A percentile compares a stretch with the other conserved stretches of the same genome.
Conservation (phyloP, 2,888 invertebrate genomes). For the Phyllotreta cruciferae region DNA sequence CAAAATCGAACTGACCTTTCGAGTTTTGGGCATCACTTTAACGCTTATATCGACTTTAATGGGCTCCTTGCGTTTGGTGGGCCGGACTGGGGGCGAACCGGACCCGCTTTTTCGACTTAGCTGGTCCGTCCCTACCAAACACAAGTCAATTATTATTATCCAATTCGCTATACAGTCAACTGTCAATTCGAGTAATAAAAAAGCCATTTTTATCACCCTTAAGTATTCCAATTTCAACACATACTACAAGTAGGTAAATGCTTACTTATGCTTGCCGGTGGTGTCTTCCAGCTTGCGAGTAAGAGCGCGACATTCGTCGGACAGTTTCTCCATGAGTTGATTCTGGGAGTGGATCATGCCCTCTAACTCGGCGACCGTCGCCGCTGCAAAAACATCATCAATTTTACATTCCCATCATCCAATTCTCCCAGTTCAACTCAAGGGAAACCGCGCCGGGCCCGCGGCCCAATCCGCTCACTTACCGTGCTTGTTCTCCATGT, state of each 20-base stretch:
- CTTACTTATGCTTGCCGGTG: slow-evolving; percentile 88
- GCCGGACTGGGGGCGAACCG: slow-evolving; percentile 60
- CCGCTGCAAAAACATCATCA: slow-evolving; percentile 69
- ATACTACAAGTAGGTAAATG: slow-evolving; percentile 35
- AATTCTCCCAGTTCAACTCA: slow-evolving; percentile 57
- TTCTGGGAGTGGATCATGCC: slow-evolving; percentile 89
- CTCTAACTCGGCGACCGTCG: slow-evolving; percentile 89
- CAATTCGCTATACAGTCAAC: slow-evolving; percentile 16
- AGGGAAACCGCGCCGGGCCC: slow-evolving; percentile 45
- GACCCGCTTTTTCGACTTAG: slow-evolving; percentile 59
- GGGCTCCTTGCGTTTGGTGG: slow-evolving; percentile 68
- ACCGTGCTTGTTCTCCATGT: slow-evolving; percentile 87
- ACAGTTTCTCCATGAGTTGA: slow-evolving; percentile 92
- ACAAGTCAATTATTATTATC: slow-evolving; percentile 50
- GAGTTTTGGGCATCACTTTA: slow-evolving; percentile 72
- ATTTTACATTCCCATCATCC: slow-evolving; percentile 17
- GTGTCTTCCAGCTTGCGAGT: slow-evolving; percentile 90
- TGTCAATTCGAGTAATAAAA: no score
- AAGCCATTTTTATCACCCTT: no score
- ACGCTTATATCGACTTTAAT: slow-evolving; percentile 82
- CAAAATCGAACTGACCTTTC: slow-evolving; percentile 57
- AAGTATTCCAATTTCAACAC: not conserved
- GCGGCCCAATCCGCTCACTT: slow-evolving; percentile 48
- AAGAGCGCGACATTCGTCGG: slow-evolving; percentile 86
- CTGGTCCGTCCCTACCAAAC: slow-evolving; percentile 59